These are phyloP conservation scores for Oncorhynchus kisutch DNA, from an alignment of 2,113 vertebrate species.

Conservation along the genomic window DNA sequence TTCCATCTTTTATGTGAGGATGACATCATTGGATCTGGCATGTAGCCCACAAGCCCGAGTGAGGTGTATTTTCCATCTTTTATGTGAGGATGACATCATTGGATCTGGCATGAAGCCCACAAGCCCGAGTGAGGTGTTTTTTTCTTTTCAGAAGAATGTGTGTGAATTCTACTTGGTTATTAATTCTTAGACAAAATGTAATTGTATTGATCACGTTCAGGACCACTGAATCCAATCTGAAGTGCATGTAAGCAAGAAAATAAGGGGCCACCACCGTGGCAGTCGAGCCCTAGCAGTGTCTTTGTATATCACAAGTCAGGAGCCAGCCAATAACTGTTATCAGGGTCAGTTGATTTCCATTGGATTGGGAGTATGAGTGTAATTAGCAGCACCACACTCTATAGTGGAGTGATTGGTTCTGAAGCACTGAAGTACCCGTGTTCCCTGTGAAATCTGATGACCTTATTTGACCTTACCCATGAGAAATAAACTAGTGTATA, in stretches of 20 bases:
- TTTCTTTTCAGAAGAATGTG: neutral
- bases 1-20: slow-evolving; percentile 16
- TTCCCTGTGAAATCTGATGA: neutral
- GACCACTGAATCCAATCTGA: slow-evolving; percentile 12
- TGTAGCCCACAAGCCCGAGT: slow-evolving; percentile 3
- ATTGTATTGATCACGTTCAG: slow-evolving; percentile 30
- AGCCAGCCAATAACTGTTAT: slow-evolving; percentile 11
- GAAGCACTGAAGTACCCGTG: neutral
- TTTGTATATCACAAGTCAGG: slow-evolving; percentile 7
- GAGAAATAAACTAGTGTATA: neutral
- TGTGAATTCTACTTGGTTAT: slow-evolving; percentile 1
- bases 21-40: slow-evolving; percentile 27
- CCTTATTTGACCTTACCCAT: neutral
- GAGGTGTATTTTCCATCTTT: neutral
- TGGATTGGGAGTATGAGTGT: neutral
- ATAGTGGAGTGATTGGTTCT: neutral
- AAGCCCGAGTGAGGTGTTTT: neutral
- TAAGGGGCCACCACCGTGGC: slow-evolving; percentile 11
- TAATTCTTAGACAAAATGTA: slow-evolving; percentile 34
- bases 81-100: slow-evolving; percentile 24
- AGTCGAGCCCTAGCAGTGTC: neutral
- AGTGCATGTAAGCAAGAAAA: slow-evolving; percentile 42
- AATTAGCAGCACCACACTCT: neutral
- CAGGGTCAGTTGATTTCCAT: neutral
- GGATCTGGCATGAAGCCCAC: slow-evolving; percentile 20